Evolutionary conservation across 2,888 invertebrate genomes (phyloP).

Genomic region (Lordiphosa andalusiaca): DNA sequence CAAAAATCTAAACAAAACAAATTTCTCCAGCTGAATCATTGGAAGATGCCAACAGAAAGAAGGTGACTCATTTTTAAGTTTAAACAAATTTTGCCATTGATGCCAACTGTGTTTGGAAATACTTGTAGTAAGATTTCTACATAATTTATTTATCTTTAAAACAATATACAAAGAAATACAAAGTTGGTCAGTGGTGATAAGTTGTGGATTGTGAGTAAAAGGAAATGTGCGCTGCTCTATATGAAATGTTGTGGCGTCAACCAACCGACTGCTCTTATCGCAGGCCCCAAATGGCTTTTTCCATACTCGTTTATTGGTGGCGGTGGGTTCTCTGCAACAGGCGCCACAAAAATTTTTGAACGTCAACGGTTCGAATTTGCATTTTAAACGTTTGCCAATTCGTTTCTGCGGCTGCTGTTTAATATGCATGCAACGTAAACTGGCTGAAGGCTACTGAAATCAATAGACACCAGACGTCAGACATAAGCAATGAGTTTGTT

Average conservation of each 20-base stretch:
- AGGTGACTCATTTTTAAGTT: slow-evolving; percentile 31
- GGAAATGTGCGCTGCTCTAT: slow-evolving; percentile 41
- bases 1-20: neutral
- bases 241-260: too few species aligned
- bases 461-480: slow-evolving; percentile 54
- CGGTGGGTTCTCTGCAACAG: slow-evolving; percentile 6
- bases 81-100: slow-evolving; percentile 3
- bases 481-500: slow-evolving; percentile 35
- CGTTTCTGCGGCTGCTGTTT: slow-evolving; percentile 32
- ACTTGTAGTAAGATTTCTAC: slow-evolving; percentile 1
- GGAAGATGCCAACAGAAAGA: too few species aligned
- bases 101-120: neutral
- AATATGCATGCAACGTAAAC: slow-evolving; percentile 58
- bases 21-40: slow-evolving; percentile 3
- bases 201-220: slow-evolving; percentile 22
- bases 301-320: slow-evolving; percentile 10
- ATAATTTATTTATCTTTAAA: slow-evolving; percentile 36
- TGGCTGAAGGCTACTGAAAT: slow-evolving; percentile 73
- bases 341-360: slow-evolving; percentile 51
- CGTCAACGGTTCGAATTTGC: slow-evolving; percentile 52
- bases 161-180: slow-evolving; percentile 2
- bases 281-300: neutral
- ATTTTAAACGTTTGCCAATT: slow-evolving; percentile 42
- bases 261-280: too few species aligned
- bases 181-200: slow-evolving; percentile 58